Evolutionary conservation across 2,113 vertebrate species (phyloP), one percentile per base, ranked within the genome.

Genomic region (Cebidichthys violaceus): DNA sequence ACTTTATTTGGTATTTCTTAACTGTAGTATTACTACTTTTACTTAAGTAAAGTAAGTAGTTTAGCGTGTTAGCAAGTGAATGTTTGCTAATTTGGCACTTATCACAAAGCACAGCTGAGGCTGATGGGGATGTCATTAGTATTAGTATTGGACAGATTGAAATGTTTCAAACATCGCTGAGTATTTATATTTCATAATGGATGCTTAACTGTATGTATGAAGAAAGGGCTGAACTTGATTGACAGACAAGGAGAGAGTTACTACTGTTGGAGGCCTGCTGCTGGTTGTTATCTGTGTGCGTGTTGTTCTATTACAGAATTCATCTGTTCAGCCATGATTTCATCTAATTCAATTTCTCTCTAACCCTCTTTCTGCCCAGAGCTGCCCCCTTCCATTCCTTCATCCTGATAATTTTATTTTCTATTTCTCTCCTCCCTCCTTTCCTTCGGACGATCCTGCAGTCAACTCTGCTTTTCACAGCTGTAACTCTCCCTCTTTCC

Each of bases 281-380:
- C 62, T 18, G 37, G 55, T 75, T 79, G 76, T 66, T 75, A 3
- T 68, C 10, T 35, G 57, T 60, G 41, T 33, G 24, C 35, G 62
- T 61, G 41, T 61, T 88, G 52, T 79, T 89, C 75, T 75, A 27
- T 83, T 74, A 77, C 71, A 82, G 69, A 89, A 88, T 86, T 89
- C 75, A 88, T 91, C 86, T 79, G 79, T 81, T 91, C 85, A 77
- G 83, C 75, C 60, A 41, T 57, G 85, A 92, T 88, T 91, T 71
- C 67, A 69, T 90, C 83, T 91, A 89, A 92, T 92, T 93, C 84
- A 90, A 90, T 92, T 91, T 89, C 79, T 77, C 59, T 70, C 79
- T 65, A 82, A 69, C 75, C 50, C 86, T 86, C 59, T 89, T 77
- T 77, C 84, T 60, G 71, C 55, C 47, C 84, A 43, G 70, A 81